A percentile compares a stretch with the other conserved stretches of the same genome.
Conservation (phyloP, 2,113 vertebrate genomes). For the Dipodomys ordii region DNA sequence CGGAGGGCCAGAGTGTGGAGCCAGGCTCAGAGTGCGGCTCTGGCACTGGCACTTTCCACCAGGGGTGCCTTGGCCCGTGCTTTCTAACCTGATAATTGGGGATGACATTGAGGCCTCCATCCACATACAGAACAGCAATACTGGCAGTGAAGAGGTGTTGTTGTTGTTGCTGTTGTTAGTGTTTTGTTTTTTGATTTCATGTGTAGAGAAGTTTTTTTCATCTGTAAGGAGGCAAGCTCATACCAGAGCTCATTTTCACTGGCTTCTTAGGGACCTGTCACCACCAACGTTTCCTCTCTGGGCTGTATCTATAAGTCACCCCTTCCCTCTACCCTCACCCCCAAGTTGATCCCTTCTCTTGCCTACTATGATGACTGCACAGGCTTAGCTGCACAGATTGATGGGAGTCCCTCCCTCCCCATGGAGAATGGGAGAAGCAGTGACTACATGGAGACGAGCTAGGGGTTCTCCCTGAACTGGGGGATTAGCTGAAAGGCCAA, state of each 20-base stretch:
- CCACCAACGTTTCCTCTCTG: neutral
- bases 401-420: neutral
- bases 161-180: too few species aligned
- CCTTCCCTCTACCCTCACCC: too few species aligned
- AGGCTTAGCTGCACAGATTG: neutral
- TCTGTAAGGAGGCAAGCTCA: slow-evolving; percentile 17
- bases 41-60: neutral
- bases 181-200: slow-evolving; percentile 35
- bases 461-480: neutral
- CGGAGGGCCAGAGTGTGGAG: neutral
- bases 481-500: neutral
- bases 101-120: neutral
- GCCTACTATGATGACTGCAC: neutral
- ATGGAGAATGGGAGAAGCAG: neutral
- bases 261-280: neutral
- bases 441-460: neutral
- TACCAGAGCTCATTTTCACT: neutral
- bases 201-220: neutral
- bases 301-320: neutral
- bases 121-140: neutral
- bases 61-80: neutral
- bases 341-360: neutral
- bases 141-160: neutral
- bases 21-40: neutral
- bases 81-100: neutral